Base-by-base conservation (phyloP, 2,797 vertebrate genomes). In the Acanthornis magna region DNA sequence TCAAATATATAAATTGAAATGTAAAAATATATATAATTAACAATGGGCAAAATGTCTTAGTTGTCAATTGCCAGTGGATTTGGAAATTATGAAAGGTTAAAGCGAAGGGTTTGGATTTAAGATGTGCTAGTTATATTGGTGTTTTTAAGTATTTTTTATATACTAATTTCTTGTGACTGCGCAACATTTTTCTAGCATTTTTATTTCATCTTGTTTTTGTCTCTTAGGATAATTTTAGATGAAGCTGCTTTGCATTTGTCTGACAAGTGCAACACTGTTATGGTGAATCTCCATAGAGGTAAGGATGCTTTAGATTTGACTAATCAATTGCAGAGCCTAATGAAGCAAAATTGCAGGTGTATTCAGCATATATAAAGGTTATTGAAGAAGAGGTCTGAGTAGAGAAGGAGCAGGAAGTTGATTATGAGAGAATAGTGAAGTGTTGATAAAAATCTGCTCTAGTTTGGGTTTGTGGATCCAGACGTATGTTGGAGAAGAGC, bases 181-280 rank as follows among this genome's bases (percentile, higher is more conserved):
- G 58, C 15, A 73, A 6, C 54, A 81, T 73, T 94, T 88, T 19
- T 67, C 11, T 54, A 40, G 16, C 9, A 22, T 40, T 29, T 48
- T 85, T 65, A 9, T 58, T 78, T 75, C 3, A 5, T 50, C 4
- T 55, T 40, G 10, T 55, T 78, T 57, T 93, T 54, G 2, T 86
- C 9, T 87, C 40, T 36, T 42, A 99, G 99, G 97, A 99, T 99
- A 23, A 99, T 99, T 97, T 97, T 99, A 97, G 99, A 99, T 80
- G 99, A 99, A 97, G 99, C 99, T 68, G 98, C 98, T 85, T 97
- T 99, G 76, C 99, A 99, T 97, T 98, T 99, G 57, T 99, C 99
- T 68, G 99, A 99, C 96, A 99, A 99, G 96, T 99, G 97, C 93
- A 99, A 99, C 40, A 97, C 98, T 4, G 98, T 99, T 40, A 97